Evolutionary conservation across 2,888 invertebrate genomes (phyloP), one percentile per base, ranked within the genome.

Genomic region (Orchestes rusci): DNA sequence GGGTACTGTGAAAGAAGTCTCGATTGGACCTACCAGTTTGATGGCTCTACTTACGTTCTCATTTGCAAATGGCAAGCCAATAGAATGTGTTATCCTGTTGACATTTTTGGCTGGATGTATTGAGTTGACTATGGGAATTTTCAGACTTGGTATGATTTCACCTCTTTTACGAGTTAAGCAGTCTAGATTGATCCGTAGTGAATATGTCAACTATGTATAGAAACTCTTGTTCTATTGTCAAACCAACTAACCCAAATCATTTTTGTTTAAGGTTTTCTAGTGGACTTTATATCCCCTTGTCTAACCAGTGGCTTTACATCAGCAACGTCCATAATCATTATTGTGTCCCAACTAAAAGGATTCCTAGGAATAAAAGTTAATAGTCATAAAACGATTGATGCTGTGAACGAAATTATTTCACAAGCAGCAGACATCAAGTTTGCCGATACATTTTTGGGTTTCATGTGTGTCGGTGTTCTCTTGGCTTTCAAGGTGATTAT

Each of bases 21-120:
- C 86, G 0, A 87, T 89, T 53, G 89, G 95, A n/a, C 93, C 95
- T 0, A 93, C 94, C 0, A 91, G 92, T 56, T 76, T 95, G 48
- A 90, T 94, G 89, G 84, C 93, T 23, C 73, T 95, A 39, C 71
- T 95, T 58, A 87, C 87, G 20, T 71, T 82, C 50, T 83, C 86
- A 59, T 82, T 79, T 56, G 82, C 84, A 38, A 72, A 74, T 49
- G 78, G 77, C 17, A 75, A 82, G 56, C 81, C 85, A 1, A 62
- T 79, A 1, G 81, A 88, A 59, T 82, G 80, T 63, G 80, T 84
- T 7, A 73, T 88, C 48, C 73, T 91, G 40, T 73, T 92, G 16
- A 76, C 83, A 16, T 87, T 92, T 64, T 67, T 90, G 5, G 75
- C 82, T 4, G 92, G 92, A 18, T 73, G 80, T 56, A 74, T 88